These are phyloP conservation scores for Terrapene triunguis DNA, from an alignment of 2,113 vertebrate genomes.

Conservation along the genomic window DNA sequence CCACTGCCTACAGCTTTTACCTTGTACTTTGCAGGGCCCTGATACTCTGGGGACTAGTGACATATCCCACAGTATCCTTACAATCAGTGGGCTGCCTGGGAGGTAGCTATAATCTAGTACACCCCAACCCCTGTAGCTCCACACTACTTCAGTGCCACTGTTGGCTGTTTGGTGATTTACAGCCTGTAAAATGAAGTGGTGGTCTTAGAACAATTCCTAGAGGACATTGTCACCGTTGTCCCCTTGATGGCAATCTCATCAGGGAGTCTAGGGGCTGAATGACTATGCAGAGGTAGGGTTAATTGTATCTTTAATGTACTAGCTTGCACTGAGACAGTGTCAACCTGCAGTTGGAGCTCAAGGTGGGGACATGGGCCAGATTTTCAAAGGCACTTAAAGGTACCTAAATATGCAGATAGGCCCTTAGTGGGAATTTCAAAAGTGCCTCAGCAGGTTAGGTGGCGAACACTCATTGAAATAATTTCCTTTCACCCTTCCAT, in stretches of 20 bases:
- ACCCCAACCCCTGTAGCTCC: neutral
- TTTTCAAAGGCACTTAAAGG: neutral
- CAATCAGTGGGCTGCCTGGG: neutral
- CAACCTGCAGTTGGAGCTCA: fast-evolving
- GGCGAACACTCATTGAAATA: neutral
- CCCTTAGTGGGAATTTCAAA: neutral
- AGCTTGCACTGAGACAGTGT: fast-evolving
- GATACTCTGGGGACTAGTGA: neutral
- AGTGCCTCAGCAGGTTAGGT: neutral
- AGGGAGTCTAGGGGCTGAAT: neutral
- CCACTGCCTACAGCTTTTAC: neutral
- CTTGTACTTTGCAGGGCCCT: fast-evolving
- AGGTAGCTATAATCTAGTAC: neutral
- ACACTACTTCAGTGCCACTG: neutral
- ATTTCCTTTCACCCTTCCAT: neutral
- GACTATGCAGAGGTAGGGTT: neutral
- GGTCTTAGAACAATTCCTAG: neutral
- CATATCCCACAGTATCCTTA: neutral
- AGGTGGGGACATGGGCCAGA: fast-evolving
- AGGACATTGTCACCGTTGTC: neutral
- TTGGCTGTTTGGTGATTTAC: neutral
- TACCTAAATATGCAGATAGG: neutral
- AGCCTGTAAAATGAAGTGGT: neutral
- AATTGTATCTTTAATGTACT: fast-evolving
- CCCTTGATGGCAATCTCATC: neutral